These are phyloP conservation scores for Pelmatolapia mariae DNA, from an alignment of 2,113 vertebrate species.

Conservation along the genomic window DNA sequence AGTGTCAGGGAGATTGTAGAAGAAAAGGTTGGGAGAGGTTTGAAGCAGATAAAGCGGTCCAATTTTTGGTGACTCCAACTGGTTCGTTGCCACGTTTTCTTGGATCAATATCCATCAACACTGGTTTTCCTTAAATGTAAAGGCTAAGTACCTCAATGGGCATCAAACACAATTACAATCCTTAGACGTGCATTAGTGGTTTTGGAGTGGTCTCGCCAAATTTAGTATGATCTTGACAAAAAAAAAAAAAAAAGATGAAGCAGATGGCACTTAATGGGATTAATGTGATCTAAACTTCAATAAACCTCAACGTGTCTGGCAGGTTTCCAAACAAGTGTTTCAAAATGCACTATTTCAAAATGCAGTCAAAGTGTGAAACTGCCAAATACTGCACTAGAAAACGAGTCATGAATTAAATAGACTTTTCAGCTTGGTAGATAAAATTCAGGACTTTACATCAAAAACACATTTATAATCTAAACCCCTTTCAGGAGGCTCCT, in stretches of 20 bases:
- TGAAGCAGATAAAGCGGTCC: neutral
- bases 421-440: neutral
- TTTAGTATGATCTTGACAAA: slow-evolving; percentile 17
- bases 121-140: slow-evolving; percentile 34
- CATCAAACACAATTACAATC: slow-evolving; percentile 24
- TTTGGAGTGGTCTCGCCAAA: slow-evolving; percentile 34
- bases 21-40: neutral
- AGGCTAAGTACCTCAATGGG: slow-evolving; percentile 34
- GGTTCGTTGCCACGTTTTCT: slow-evolving; percentile 1
- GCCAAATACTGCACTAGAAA: neutral
- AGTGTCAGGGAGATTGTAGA: neutral
- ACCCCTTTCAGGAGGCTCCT: neutral
- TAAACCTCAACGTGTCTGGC: neutral
- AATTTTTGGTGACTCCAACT: neutral
- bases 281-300: neutral
- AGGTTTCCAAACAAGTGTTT: neutral
- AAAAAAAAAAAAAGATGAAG: neutral
- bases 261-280: neutral
- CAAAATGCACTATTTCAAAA: neutral
- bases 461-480: neutral
- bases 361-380: neutral
- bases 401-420: neutral
- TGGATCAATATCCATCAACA: slow-evolving; percentile 53
- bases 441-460: neutral
- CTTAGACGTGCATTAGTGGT: slow-evolving; percentile 41